Conservation (phyloP, 2,113 vertebrate genomes). For the Passer montanus region DNA sequence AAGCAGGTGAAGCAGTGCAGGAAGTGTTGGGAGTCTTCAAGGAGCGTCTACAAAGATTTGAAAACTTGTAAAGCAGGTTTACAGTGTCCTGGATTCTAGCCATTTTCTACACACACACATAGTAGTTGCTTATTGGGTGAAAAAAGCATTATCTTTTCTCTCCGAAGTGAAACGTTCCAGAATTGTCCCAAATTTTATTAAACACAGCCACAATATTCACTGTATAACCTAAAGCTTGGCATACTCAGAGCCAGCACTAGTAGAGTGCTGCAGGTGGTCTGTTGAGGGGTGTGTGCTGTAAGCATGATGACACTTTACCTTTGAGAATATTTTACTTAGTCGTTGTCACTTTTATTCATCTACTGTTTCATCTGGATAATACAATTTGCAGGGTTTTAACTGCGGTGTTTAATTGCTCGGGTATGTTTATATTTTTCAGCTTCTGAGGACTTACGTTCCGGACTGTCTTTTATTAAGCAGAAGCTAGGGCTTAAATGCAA, state of each 20-base stretch:
- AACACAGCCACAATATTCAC: background rate
- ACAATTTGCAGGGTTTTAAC: background rate
- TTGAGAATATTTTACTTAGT: background rate
- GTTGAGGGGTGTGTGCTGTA: background rate
- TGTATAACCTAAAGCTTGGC: background rate
- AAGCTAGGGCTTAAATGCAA: background rate
- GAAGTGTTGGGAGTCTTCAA: background rate
- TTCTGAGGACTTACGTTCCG: background rate
- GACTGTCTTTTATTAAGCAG: background rate
- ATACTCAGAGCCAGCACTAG: background rate
- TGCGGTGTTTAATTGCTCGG: background rate
- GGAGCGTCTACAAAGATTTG: background rate
- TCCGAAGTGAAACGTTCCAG: background rate
- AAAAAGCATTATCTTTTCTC: background rate
- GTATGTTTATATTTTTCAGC: background rate
- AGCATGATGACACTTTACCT: background rate
- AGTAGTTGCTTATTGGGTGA: background rate
- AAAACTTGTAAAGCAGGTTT: background rate
- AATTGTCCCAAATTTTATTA: background rate
- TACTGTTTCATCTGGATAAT: background rate
- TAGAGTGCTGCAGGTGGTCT: background rate
- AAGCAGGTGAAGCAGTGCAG: background rate
- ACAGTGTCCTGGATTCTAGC: background rate
- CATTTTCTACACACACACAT: fast-evolving
- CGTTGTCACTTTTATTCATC: background rate